phyloP scores from a whole-genome alignment of 2,888 invertebrate species.

The Eupeodes luniger region DNA sequence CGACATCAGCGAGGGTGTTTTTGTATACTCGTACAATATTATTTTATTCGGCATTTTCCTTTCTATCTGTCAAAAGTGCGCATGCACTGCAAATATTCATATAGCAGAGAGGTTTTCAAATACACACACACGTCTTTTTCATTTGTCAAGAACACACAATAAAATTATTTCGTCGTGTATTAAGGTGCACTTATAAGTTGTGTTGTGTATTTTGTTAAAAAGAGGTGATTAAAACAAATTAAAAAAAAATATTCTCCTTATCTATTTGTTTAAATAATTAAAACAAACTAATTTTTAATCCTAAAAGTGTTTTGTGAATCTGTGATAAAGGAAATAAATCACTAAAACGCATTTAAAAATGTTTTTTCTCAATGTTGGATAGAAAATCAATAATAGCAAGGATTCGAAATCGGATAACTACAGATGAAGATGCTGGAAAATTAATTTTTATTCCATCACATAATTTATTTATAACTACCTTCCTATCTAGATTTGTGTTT shows the following conservation, averaged over 20 bases:
- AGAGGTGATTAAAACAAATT: slow-evolving; percentile 39
- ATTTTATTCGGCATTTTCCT: slow-evolving; percentile 12
- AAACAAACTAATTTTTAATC: background rate
- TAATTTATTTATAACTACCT: background rate
- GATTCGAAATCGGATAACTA: slow-evolving; percentile 52
- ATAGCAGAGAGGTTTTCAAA: slow-evolving; percentile 22
- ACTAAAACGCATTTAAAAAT: background rate
- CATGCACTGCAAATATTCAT: slow-evolving; percentile 29
- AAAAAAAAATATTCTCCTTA: background rate
- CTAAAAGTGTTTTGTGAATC: background rate
- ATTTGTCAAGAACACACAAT: slow-evolving; percentile 57
- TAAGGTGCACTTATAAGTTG: slow-evolving; percentile 25
- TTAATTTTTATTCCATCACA: background rate
- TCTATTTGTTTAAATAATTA: background rate
- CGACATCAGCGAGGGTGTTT: slow-evolving; percentile 33
- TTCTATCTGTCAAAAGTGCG: slow-evolving; percentile 43
- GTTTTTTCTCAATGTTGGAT: slow-evolving; percentile 21
- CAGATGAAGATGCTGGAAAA: slow-evolving; percentile 54
- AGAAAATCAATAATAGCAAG: slow-evolving; percentile 68
- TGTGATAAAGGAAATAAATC: background rate
- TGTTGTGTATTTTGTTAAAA: slow-evolving; percentile 32
- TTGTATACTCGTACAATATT: background rate
- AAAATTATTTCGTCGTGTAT: slow-evolving; percentile 50
- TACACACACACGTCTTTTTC: slow-evolving; percentile 62
- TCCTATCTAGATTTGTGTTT: background rate